Base-by-base conservation (phyloP, 2,888 invertebrate species). In the Corythucha ciliata region DNA sequence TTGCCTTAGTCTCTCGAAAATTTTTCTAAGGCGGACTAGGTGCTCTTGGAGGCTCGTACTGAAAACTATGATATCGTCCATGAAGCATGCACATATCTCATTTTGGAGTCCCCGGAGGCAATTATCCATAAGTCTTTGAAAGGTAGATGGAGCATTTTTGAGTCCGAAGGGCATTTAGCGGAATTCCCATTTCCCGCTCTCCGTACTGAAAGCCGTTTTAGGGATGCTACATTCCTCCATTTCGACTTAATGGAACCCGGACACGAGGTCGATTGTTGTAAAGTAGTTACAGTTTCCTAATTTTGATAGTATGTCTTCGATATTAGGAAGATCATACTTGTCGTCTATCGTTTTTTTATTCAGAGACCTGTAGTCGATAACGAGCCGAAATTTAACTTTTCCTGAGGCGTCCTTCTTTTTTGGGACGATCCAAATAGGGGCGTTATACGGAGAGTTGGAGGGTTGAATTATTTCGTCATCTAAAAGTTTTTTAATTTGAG, bases 11-110 rank as follows among this genome's bases (percentile, higher is more conserved):
- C 29, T 8, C 8, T 29, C 29, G n/a, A 29, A 29, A 29, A 29
- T 12, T 29, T 8, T 12, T 29, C 29, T 29, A 8, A 29, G 29
- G 8, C 29, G 8, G 8, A 10, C 10, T 12, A 29, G n/a, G 29
- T 29, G 29, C n/a, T 29, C 29, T 29, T 29, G 29, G 29, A 29
- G 29, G 29, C 29, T 29, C n/a, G 29, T 29, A n/a, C 29, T 29
- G 29, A 29, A 29, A 10, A 29, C 29, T 8, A 29, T 29, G 8
- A 29, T 29, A 29, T 29, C 29, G 29, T 29, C 29, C n/a, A 29
- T 10, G 29, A 10, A 29, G 8, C 8, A 8, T 10, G 8, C 8
- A n/a, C 29, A 29, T 12, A 29, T 8, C n/a, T 29, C 29, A n/a
- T 29, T 29, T 10, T 29, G 8, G n/a, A 29, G 8, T 8, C 29